A percentile compares a stretch with the other conserved stretches of the same genome.
Conservation (phyloP, 92 coral and sea anemone genomes). For the Virgularia gustaviana region DNA sequence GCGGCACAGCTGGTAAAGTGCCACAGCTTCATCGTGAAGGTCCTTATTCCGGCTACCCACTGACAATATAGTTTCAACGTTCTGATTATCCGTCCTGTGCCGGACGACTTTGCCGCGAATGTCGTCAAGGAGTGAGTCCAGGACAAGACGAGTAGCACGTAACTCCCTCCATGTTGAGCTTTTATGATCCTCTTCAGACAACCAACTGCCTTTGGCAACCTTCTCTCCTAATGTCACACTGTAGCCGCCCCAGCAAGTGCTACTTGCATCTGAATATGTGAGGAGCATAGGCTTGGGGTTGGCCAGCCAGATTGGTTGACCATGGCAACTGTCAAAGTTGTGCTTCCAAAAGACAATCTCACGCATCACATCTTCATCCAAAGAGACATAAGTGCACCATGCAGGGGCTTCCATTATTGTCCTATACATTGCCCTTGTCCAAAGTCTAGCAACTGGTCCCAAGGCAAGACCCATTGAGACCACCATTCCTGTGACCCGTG, state of each 20-base stretch:
- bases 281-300: conserved; percentile 52
- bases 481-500: conserved; percentile 38
- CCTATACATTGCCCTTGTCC: conserved; percentile 52
- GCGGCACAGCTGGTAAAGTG: conserved; percentile 22
- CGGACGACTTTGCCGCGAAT: conserved; percentile 3
- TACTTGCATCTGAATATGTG: conserved; percentile 60
- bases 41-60: conserved; percentile 35
- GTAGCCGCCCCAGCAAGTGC: conserved; percentile 63
- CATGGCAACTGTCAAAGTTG: conserved; percentile 41
- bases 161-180: conserved; percentile 56
- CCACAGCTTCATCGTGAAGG: conserved; percentile 28
- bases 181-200: conserved; percentile 25
- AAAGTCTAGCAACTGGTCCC: conserved; percentile 58
- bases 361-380: conserved; percentile 35
- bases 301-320: conserved; percentile 53
- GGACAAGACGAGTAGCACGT: conserved; percentile 28
- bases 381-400: conserved; percentile 34
- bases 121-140: background rate
- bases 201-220: conserved; percentile 54
- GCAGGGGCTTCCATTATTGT: conserved; percentile 30
- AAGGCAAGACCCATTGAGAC: conserved; percentile 61
- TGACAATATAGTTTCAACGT: conserved; percentile 28
- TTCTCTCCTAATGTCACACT: no score
- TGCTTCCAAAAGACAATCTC: conserved; percentile 50
- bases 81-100: conserved; percentile 46